These are phyloP conservation scores for Lophotis ruficrista DNA, from an alignment of 2,113 vertebrate species.

Conservation along the genomic window DNA sequence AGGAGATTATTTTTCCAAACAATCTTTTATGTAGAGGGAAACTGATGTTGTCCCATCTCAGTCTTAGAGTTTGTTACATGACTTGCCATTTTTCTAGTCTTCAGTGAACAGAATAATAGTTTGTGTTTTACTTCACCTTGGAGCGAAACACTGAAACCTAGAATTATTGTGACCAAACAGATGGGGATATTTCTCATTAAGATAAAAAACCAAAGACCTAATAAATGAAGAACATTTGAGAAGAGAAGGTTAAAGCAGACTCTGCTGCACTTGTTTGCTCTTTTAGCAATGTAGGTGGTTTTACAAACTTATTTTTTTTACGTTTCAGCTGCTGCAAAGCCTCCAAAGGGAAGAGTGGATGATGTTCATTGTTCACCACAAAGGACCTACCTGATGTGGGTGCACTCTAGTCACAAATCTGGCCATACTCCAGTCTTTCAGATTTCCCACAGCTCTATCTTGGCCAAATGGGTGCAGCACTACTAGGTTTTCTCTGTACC, in stretches of 20 bases:
- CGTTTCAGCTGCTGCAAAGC: not conserved
- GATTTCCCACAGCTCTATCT: not conserved
- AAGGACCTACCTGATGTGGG: not conserved
- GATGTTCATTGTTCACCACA: not conserved
- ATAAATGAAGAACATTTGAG: constrained; percentile 26
- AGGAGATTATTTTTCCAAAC: constrained; percentile 7
- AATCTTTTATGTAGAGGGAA: not conserved
- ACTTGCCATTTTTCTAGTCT: constrained; percentile 27
- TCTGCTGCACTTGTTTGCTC: not conserved
- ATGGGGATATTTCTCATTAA: constrained; percentile 46
- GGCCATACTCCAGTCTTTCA: not conserved
- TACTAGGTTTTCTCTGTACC: not conserved
- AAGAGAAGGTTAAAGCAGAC: constrained; percentile 23
- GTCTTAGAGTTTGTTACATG: not conserved
- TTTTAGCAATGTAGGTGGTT: not conserved
- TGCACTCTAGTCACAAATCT: not conserved
- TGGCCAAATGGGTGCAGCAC: not conserved
- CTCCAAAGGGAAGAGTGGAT: not conserved
- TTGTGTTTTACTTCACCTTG: constrained; percentile 44
- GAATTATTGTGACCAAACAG: constrained; percentile 22
- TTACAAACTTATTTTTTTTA: not conserved
- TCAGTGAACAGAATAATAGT: constrained; percentile 36
- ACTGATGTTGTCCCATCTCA: not conserved
- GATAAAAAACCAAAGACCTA: constrained; percentile 14
- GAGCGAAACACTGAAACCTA: constrained; percentile 8